Percentiles rank a stretch among this genome's conserved stretches.
Evolutionary conservation across 2,888 invertebrate genomes (phyloP).

Genomic region (Drosophila helvetica): DNA sequence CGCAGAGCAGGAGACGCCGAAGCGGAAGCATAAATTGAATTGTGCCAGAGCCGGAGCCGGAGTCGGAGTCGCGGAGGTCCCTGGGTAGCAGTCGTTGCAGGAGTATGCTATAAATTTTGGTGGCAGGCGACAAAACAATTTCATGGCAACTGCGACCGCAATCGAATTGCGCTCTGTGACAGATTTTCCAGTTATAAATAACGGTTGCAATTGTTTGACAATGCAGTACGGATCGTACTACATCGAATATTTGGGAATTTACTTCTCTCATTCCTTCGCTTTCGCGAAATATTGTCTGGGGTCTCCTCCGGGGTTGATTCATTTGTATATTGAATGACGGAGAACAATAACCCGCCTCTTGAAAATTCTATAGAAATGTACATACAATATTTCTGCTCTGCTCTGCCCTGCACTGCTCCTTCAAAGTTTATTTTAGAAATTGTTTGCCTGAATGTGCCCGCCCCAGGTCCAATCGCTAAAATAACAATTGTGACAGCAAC

Average conservation of each 20-base stretch:
- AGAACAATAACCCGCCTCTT: not conserved
- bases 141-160: constrained; percentile 32
- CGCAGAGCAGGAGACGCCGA: constrained; percentile 1
- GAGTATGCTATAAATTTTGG: constrained; percentile 59
- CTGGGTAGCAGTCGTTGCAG: too few relatives aligned
- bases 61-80: not conserved
- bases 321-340: constrained; percentile 23
- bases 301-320: constrained; percentile 17
- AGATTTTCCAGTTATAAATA: constrained; percentile 52
- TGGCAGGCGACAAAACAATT: constrained; percentile 47
- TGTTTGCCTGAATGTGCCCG: constrained; percentile 20
- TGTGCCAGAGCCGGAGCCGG: not conserved
- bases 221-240: not conserved
- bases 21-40: constrained; percentile 41
- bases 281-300: not conserved
- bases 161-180: constrained; percentile 44
- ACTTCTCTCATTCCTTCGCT: not conserved
- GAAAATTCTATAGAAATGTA: not conserved
- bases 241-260: constrained; percentile 14
- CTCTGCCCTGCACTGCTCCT: not conserved
- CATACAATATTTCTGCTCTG: not conserved
- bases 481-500: constrained; percentile 45
- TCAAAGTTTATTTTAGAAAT: constrained; percentile 31
- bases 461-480: constrained; percentile 19
- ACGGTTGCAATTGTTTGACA: constrained; percentile 32